Evolutionary conservation across 2,888 invertebrate genomes (phyloP), one percentile per base, ranked within the genome.

Genomic region (Uropetala carovei): DNA sequence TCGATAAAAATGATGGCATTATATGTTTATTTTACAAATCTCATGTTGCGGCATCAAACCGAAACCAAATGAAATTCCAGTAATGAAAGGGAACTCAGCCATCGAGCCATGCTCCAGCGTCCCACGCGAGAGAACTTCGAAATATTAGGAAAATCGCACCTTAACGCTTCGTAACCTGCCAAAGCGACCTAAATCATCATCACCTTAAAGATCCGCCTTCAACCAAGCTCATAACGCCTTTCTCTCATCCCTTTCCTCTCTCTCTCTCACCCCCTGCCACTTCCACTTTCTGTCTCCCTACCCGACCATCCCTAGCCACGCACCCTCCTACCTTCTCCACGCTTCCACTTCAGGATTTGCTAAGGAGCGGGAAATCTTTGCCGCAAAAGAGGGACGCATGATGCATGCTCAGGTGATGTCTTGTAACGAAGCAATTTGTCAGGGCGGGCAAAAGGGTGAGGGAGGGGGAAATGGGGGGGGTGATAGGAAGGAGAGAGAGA

Each of bases 341-440:
- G 60, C 60, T 30, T 60, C n/a, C 58, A 59, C 59, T 59, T 64
- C 43, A 64, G 89, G 89, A 64, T 89, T 64, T 60, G 64, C n/a
- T 64, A 56, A 64, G 89, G 89, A 60, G 30, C 57, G 18, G 60
- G 60, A 30, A 83, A 83, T 83, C 83, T 56, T n/a, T 56, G 11
- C 43, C 83, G 56, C 56, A 83, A 83, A 56, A 83, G 83, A 56
- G 56, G 83, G n/a, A 22, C 27, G 86, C 30, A 64, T 89, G 89
- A 89, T 89, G 64, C 89, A 89, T 89, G 89, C 89, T 27, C 89
- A 89, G 89, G 89, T 89, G 89, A 89, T 89, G 89, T 64, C 89
- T 64, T 22, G 89, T 89, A 89, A 89, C 89, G 89, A 89, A 89
- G 89, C 89, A 89, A 89, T 89, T 89, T 89, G 89, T 89, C 89